Percentiles rank a stretch among this genome's conserved stretches.
Evolutionary conservation across 2,888 invertebrate species (phyloP).

Genomic region (Oscheius sp.): DNA sequence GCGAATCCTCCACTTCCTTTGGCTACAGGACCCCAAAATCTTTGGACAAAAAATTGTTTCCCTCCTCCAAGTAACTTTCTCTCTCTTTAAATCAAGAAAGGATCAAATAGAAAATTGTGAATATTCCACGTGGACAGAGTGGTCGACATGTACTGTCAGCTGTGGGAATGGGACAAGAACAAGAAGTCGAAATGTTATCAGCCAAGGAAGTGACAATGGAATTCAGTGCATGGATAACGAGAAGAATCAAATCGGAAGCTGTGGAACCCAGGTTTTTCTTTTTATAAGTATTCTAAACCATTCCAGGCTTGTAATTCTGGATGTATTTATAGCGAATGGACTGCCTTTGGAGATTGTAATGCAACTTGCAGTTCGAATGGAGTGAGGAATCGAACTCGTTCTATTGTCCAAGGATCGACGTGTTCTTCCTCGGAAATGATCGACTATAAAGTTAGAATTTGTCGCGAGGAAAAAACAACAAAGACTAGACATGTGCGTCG

Average conservation of each 20-base stretch:
- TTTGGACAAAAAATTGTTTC: slow-evolving; percentile 27
- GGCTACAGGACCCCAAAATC: slow-evolving; percentile 10
- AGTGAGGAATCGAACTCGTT: not conserved
- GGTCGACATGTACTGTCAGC: slow-evolving; percentile 12
- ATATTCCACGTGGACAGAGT: slow-evolving; percentile 28
- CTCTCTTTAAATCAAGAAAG: not conserved
- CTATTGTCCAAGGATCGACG: not conserved
- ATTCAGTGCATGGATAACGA: slow-evolving; percentile 31
- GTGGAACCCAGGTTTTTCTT: slow-evolving; percentile 20
- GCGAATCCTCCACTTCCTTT: slow-evolving; percentile 2
- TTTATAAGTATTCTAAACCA: not conserved
- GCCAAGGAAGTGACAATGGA: slow-evolving; percentile 15
- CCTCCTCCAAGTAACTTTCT: slow-evolving; percentile 22
- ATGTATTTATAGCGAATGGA: slow-evolving; percentile 33
- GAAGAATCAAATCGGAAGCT: slow-evolving; percentile 22
- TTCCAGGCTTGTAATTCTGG: slow-evolving; percentile 16
- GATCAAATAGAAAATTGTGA: slow-evolving; percentile 30
- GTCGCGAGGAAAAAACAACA: not conserved
- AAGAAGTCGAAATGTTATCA: not conserved
- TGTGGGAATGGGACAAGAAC: slow-evolving; percentile 25
- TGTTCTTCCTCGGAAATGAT: not conserved
- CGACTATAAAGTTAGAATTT: not conserved
- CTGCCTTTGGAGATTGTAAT: slow-evolving; percentile 25
- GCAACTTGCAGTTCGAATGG: slow-evolving; percentile 21
- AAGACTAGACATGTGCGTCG: not conserved